A percentile compares a stretch with the other conserved stretches of the same genome.
Conservation (phyloP, 2,797 vertebrate species). For the Allobates femoralis region DNA sequence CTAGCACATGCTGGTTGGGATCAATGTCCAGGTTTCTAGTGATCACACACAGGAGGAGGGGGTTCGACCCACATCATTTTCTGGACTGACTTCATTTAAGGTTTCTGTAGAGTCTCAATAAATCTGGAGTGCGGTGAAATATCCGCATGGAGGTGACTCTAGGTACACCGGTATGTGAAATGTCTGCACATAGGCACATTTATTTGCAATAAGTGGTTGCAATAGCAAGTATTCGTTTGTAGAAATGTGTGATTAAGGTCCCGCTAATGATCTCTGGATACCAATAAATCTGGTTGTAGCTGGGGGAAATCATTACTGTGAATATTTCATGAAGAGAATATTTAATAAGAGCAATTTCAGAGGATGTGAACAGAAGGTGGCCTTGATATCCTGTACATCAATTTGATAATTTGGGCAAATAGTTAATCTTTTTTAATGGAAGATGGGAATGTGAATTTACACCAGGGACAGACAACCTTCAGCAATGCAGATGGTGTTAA, state of each 20-base stretch:
- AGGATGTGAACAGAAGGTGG: slow-evolving; percentile 29
- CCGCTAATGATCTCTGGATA: slow-evolving; percentile 1
- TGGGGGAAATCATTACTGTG: slow-evolving; percentile 36
- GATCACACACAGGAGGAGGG: not conserved
- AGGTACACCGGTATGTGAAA: not conserved
- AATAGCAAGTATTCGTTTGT: not conserved
- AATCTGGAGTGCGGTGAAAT: not conserved
- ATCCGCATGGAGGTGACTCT: not conserved
- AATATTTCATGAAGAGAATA: slow-evolving; percentile 43
- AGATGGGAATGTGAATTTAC: not conserved
- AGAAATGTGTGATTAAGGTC: slow-evolving; percentile 25
- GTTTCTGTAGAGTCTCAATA: not conserved
- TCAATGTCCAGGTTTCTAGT: slow-evolving; percentile 28
- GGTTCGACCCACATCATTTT: slow-evolving; percentile 33
- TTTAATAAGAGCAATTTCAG: slow-evolving; percentile 44
- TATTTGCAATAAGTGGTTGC: not conserved
- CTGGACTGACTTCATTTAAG: not conserved
- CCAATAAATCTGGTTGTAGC: slow-evolving; percentile 39
- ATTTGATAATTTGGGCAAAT: slow-evolving; percentile 17
- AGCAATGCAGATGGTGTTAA: not conserved
- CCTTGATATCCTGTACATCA: slow-evolving; percentile 30
- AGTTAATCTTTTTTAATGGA: not conserved
- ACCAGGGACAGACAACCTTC: slow-evolving; percentile 28
- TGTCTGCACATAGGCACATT: not conserved
- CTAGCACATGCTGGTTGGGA: slow-evolving; percentile 7